A percentile compares a stretch with the other conserved stretches of the same genome.
These are phyloP conservation scores for Cyprinodon tularosa DNA, from an alignment of 2,113 vertebrate genomes.

Conservation along the genomic window DNA sequence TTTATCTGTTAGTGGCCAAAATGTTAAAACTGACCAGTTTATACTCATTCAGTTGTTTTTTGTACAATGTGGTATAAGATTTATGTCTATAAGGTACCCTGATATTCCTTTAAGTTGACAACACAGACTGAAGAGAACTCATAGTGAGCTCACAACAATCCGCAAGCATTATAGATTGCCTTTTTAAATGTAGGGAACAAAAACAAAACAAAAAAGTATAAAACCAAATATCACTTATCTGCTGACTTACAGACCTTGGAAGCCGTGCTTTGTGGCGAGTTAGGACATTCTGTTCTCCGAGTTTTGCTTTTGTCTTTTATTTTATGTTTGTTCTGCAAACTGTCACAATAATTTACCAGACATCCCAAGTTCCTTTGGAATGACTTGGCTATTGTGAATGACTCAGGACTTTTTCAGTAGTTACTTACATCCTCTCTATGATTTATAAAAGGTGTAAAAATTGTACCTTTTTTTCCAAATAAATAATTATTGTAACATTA, in stretches of 20 bases:
- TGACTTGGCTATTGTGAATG: slow-evolving; percentile 50
- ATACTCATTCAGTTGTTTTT: slow-evolving; percentile 23
- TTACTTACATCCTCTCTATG: slow-evolving; percentile 22
- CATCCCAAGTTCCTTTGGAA: slow-evolving; percentile 54
- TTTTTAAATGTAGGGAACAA: slow-evolving; percentile 37
- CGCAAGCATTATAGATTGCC: slow-evolving; percentile 57
- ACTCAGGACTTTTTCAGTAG: slow-evolving; percentile 50
- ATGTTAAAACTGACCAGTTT: neutral
- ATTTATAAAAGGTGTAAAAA: slow-evolving; percentile 16
- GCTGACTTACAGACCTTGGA: slow-evolving; percentile 53
- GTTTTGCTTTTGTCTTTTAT: slow-evolving; percentile 44
- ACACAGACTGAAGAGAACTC: slow-evolving; percentile 51
- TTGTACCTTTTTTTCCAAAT: slow-evolving; percentile 28
- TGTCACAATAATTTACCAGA: slow-evolving; percentile 60
- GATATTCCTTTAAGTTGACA: slow-evolving; percentile 45
- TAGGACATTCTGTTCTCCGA: slow-evolving; percentile 25
- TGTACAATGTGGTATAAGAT: slow-evolving; percentile 22
- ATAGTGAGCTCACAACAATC: slow-evolving; percentile 56
- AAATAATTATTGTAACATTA: slow-evolving; percentile 28
- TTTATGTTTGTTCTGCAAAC: slow-evolving; percentile 46
- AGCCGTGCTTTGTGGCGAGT: slow-evolving; percentile 25
- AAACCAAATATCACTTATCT: slow-evolving; percentile 68
- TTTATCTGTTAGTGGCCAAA: neutral
- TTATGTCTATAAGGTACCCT: slow-evolving; percentile 37
- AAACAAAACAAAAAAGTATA: slow-evolving; percentile 39